Base-by-base conservation (phyloP, 2,888 invertebrate species). In the Achlya flavicornis region DNA sequence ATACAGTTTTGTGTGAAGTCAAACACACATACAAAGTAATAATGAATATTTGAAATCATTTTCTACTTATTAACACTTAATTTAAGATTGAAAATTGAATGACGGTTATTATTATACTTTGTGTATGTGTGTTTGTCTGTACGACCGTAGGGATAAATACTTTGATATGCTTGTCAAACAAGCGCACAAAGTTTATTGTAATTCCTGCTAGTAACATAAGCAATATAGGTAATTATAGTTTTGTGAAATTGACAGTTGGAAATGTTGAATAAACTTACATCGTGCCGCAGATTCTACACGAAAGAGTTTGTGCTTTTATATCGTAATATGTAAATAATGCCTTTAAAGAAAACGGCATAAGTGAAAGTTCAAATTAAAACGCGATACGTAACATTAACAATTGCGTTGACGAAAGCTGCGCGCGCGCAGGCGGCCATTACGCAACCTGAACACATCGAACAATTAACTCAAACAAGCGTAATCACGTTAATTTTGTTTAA, bases 91-190 rank as follows among this genome's bases (percentile, higher is more conserved):
- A 43, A 26, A 60, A 33, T 60, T 41, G 41, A 26, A 60, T 41
- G 60, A 41, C 19, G 8, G 53, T 53, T 59, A 38, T 38, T 38
- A 35, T 14, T 16, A 16, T 14, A 7, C 11, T n/a, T 14, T 35
- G n/a, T n/a, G 46, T n/a, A n/a, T 46, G 46, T n/a, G n/a, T 60
- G 58, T 75, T 66, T 70, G 72, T 69, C 64, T 71, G 73, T 68
- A 74, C 77, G 66, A 73, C 71, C 75, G 77, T 80, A 82, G 75
- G 77, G 70, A 80, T 53, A 53, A 79, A 83, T 78, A 86, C 88
- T 90, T 87, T 89, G 87, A 77, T 79, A 83, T 84, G 91, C 93
- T 93, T 92, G 93, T 93, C 82, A 91, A 83, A 93, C 93, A 91
- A 91, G 93, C 83, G 89, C 90, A 87, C 88, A 89, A 87, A 86